These are phyloP conservation scores for Pegea sp. DNA, from an alignment of 23 tunicate species.

Conservation along the genomic window DNA sequence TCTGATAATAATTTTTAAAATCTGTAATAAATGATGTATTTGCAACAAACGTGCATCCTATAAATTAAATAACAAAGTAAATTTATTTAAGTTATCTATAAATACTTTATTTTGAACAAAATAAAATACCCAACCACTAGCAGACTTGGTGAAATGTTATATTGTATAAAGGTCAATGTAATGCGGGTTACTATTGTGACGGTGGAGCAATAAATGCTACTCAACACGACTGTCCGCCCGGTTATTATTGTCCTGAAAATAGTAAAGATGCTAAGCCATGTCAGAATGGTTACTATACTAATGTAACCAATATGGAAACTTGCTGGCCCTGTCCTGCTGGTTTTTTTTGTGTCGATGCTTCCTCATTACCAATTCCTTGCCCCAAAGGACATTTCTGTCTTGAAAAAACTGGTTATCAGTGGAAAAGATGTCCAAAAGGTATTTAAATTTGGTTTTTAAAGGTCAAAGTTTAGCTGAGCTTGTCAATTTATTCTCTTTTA, in stretches of 20 bases:
- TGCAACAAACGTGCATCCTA: no score
- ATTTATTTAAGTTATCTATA: no score
- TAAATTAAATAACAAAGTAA: no score
- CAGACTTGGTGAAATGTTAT: no score
- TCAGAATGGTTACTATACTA: slow-evolving; percentile 48
- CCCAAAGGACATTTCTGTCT: slow-evolving; percentile 64
- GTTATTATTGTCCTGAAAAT: slow-evolving; percentile 33
- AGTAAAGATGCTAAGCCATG: slow-evolving; percentile 48
- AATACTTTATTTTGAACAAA: no score
- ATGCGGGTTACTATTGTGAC: slow-evolving; percentile 61
- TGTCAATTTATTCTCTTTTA: not conserved
- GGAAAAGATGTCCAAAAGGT: slow-evolving; percentile 55
- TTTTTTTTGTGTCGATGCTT: slow-evolving; percentile 41
- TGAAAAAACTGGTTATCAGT: slow-evolving; percentile 42
- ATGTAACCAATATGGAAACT: slow-evolving; percentile 18
- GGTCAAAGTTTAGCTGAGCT: not conserved
- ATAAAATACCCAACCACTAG: no score
- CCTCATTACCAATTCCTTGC: slow-evolving; percentile 44
- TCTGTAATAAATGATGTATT: no score
- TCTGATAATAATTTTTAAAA: no score
- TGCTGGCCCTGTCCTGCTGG: slow-evolving; percentile 84
- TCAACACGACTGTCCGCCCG: slow-evolving; percentile 51
- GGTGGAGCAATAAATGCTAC: slow-evolving; percentile 35
- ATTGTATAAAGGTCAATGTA: slow-evolving; percentile 54
- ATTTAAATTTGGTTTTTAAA: not conserved